Evolutionary conservation across 2,888 invertebrate genomes (phyloP).

Genomic region (Synergus umbraculus): DNA sequence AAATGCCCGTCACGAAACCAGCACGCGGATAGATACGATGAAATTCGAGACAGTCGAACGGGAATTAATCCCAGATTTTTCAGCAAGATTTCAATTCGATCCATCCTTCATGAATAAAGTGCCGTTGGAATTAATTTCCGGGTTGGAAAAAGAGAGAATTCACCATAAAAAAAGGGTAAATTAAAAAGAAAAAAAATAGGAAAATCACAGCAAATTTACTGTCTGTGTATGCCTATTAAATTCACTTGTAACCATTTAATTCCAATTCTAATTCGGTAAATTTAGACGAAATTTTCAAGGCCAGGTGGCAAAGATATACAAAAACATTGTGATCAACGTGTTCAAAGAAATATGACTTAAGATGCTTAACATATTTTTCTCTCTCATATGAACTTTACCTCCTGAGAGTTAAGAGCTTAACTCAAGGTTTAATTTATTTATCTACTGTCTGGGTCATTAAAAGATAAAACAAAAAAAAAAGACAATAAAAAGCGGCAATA

Average conservation of each 20-base stretch:
- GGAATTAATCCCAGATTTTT: background rate
- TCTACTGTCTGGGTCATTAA: background rate
- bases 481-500: background rate
- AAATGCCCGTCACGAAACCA: conserved; percentile 55
- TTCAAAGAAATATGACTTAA: background rate
- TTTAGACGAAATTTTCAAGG: background rate
- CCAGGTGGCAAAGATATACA: background rate
- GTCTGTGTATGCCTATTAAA: background rate
- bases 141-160: background rate
- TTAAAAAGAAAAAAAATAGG: too few relatives aligned
- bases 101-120: conserved; percentile 1
- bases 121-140: background rate
- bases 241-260: background rate
- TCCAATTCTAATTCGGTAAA: background rate
- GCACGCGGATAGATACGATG: conserved; percentile 50
- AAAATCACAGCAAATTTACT: too few relatives aligned
- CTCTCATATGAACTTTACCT: background rate
- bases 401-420: conserved; percentile 5
- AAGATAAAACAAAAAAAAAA: background rate
- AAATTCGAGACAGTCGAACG: conserved; percentile 40
- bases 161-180: background rate
- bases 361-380: background rate
- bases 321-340: background rate
- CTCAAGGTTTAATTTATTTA: background rate
- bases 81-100: background rate